These are phyloP conservation scores for Channallabes apus DNA, from an alignment of 2,797 vertebrate species.

Conservation along the genomic window DNA sequence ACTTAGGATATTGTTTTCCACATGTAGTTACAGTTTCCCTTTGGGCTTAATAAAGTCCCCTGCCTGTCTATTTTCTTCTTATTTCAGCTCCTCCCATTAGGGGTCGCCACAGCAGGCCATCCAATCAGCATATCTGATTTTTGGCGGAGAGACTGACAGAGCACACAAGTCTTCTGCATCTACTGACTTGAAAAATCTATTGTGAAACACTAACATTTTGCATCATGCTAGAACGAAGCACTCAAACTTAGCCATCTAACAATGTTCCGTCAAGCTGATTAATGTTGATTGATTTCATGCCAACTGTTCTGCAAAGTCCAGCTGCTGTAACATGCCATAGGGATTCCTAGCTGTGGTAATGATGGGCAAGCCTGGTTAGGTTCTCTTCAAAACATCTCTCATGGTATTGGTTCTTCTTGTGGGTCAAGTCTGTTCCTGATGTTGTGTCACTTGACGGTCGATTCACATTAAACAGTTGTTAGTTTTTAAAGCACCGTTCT, in stretches of 20 bases:
- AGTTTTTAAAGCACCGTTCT: neutral
- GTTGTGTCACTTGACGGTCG: neutral
- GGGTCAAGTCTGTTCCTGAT: neutral
- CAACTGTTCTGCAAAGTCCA: neutral
- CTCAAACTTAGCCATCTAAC: neutral
- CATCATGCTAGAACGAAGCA: neutral
- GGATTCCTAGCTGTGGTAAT: neutral
- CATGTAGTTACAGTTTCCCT: too few species aligned
- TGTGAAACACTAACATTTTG: neutral
- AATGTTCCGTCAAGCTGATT: neutral
- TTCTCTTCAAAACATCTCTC: neutral
- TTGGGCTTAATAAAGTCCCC: too few species aligned
- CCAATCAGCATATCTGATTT: too few species aligned
- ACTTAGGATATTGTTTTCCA: too few species aligned
- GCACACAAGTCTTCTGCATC: neutral
- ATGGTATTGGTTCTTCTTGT: neutral
- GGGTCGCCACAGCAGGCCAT: too few species aligned
- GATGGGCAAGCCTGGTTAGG: neutral
- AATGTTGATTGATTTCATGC: neutral
- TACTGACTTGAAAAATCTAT: neutral
- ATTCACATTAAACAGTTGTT: neutral
- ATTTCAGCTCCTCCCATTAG: too few species aligned
- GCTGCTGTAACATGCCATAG: neutral
- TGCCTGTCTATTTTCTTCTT: too few species aligned
- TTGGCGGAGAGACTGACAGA: too few species aligned